Percentiles rank a stretch among this genome's conserved stretches.
Evolutionary conservation across 2,888 invertebrate species (phyloP).

Genomic region (Lasius platythorax): DNA sequence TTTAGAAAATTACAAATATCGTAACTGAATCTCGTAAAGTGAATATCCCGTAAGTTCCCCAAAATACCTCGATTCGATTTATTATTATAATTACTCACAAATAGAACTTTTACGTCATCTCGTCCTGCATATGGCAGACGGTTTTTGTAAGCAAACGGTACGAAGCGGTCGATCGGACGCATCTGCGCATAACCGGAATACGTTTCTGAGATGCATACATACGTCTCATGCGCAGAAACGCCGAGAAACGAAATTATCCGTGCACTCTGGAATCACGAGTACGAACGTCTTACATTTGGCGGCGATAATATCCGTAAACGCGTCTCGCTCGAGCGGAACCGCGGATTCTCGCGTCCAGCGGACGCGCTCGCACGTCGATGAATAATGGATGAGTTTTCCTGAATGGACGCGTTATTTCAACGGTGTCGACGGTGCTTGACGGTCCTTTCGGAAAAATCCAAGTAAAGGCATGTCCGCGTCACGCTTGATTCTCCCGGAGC

Average conservation of each 20-base stretch:
- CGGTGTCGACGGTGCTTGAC: background rate
- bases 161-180: conserved; percentile 13
- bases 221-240: background rate
- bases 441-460: background rate
- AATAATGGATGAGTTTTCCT: conserved; percentile 30
- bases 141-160: background rate
- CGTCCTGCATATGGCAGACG: background rate
- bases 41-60: background rate
- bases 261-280: conserved; percentile 13
- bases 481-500: conserved; percentile 6
- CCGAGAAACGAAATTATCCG: background rate
- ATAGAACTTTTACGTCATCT: background rate
- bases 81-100: background rate
- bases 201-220: background rate
- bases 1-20: background rate
- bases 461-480: background rate
- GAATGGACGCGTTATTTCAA: conserved; percentile 28
- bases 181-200: background rate
- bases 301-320: conserved; percentile 32
- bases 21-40: background rate
- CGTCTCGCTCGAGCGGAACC: conserved; percentile 28
- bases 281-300: conserved; percentile 9
- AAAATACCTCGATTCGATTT: conserved; percentile 5
- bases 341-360: background rate
- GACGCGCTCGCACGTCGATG: background rate